Evolutionary conservation across 2,113 vertebrate genomes (phyloP).

Genomic region (Oxyruncus cristatus): DNA sequence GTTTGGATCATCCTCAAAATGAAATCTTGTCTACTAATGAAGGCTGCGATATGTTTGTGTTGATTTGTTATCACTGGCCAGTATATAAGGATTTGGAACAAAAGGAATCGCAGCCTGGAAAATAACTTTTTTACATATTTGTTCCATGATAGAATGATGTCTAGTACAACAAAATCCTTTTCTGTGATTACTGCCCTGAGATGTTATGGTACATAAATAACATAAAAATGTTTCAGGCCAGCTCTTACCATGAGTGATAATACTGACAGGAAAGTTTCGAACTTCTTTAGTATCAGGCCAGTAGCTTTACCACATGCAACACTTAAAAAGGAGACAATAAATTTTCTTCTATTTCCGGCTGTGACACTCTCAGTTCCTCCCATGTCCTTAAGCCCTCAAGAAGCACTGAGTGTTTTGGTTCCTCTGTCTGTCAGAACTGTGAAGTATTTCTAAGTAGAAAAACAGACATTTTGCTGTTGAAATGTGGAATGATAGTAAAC

Average conservation of each 20-base stretch:
- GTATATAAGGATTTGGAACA: not conserved
- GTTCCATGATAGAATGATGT: not conserved
- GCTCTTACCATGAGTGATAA: not conserved
- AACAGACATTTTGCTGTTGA: not conserved
- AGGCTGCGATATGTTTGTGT: not conserved
- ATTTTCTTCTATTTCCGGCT: not conserved
- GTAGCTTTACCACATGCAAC: not conserved
- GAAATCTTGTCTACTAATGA: not conserved
- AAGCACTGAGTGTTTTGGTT: not conserved
- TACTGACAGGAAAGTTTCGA: not conserved
- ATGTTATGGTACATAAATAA: not conserved
- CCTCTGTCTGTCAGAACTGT: not conserved
- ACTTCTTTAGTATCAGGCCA: not conserved
- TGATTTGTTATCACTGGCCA: not conserved
- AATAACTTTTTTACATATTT: not conserved
- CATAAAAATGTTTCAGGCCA: not conserved
- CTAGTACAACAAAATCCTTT: not conserved
- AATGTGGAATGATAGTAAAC: not conserved
- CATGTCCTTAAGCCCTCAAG: not conserved
- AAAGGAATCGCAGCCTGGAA: not conserved
- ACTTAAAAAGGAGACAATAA: not conserved
- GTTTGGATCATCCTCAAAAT: not conserved
- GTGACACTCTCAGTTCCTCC: not conserved
- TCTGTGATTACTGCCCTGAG: not conserved
- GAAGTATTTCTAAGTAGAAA: not conserved